Conservation (phyloP, 2,113 vertebrate species). For the Psittacara wagleri region DNA sequence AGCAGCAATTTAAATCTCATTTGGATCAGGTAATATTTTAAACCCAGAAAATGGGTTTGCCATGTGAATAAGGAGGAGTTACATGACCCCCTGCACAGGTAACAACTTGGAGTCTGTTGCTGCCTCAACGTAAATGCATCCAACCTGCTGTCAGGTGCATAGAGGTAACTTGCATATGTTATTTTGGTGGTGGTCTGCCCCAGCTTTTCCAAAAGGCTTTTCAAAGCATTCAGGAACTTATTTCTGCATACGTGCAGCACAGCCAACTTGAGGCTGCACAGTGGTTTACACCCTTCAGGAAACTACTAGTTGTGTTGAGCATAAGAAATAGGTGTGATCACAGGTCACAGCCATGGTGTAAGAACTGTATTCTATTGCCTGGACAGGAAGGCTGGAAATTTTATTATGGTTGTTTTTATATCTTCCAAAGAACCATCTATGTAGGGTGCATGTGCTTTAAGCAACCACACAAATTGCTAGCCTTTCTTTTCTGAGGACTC, state of each 20-base stretch:
- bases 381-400: not conserved
- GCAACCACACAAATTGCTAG: not conserved
- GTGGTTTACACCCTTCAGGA: not conserved
- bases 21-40: not conserved
- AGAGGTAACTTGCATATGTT: not conserved
- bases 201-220: not conserved
- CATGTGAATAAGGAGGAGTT: not conserved
- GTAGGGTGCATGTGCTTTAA: not conserved
- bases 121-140: not conserved
- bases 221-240: not conserved
- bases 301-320: not conserved
- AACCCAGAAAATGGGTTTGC: not conserved
- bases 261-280: not conserved
- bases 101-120: not conserved
- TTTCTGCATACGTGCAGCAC: fast-evolving
- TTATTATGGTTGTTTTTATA: not conserved
- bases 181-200: not conserved
- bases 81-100: not conserved
- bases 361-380: not conserved
- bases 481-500: not conserved
- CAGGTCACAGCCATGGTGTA: not conserved
- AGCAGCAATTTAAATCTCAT: not conserved
- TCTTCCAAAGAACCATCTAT: not conserved
- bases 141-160: not conserved
- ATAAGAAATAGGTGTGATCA: not conserved